Percentiles rank a stretch among this genome's conserved stretches.
These are phyloP conservation scores for Meganola albula DNA, from an alignment of 2,888 invertebrate genomes.

Conservation along the genomic window DNA sequence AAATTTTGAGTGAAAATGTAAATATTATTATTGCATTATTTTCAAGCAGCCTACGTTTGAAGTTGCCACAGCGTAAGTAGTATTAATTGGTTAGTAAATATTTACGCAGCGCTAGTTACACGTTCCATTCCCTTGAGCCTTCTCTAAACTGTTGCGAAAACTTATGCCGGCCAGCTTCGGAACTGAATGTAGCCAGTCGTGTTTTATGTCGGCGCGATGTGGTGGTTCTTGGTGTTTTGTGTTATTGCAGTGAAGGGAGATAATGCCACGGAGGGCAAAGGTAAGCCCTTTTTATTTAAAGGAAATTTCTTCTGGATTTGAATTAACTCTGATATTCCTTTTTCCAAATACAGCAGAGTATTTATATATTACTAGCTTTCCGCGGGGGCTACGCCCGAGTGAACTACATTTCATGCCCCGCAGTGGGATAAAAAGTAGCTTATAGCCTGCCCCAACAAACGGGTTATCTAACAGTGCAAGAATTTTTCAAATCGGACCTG, in stretches of 20 bases:
- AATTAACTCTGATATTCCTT: too few relatives aligned
- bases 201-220: constrained; percentile 12
- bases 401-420: too few relatives aligned
- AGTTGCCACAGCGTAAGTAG: background rate
- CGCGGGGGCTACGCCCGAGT: too few relatives aligned
- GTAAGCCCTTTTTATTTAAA: too few relatives aligned
- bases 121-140: background rate
- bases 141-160: constrained; percentile 14
- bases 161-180: background rate
- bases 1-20: background rate
- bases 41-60: background rate
- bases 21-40: background rate
- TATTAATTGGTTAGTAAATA: background rate
- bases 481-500: too few relatives aligned
- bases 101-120: background rate
- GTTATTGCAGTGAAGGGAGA: constrained; percentile 12
- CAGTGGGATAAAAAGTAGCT: too few relatives aligned
- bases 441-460: too few relatives aligned
- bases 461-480: too few relatives aligned
- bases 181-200: constrained; percentile 14
- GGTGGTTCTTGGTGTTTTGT: constrained; percentile 26
- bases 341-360: too few relatives aligned
- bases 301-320: too few relatives aligned
- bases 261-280: constrained; percentile 18
- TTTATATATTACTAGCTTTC: too few relatives aligned